Percentiles rank a stretch among this genome's conserved stretches.
Conservation (phyloP, 2,797 vertebrate species). For the Menidia menidia region DNA sequence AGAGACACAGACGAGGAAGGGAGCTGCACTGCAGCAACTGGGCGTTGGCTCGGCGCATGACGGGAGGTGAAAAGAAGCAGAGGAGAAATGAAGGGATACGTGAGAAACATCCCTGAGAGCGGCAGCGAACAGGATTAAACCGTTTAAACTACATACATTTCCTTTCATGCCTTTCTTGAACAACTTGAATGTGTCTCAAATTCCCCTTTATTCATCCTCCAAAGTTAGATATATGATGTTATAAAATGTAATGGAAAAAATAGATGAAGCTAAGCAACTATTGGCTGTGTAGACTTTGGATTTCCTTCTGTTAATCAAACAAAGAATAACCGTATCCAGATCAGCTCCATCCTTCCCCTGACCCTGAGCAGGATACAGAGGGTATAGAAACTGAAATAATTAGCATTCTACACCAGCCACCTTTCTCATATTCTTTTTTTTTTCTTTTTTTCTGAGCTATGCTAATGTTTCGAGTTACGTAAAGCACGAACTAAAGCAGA, state of each 20-base stretch:
- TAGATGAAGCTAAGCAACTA: not conserved
- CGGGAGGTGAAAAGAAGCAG: slow-evolving; percentile 40
- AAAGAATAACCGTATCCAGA: not conserved
- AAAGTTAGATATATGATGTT: not conserved
- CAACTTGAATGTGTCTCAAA: not conserved
- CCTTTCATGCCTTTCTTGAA: not conserved
- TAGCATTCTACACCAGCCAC: not conserved
- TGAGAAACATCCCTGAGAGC: slow-evolving; percentile 8
- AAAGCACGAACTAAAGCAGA: not conserved
- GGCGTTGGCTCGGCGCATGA: slow-evolving; percentile 71
- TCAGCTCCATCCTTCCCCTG: not conserved
- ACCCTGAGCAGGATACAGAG: not conserved
- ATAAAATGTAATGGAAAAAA: not conserved
- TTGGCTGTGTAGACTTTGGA: not conserved
- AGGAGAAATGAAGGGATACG: slow-evolving; percentile 21
- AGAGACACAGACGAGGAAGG: slow-evolving; percentile 56
- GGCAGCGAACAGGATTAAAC: not conserved
- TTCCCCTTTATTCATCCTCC: slow-evolving; percentile 3
- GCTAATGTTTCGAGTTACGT: not conserved
- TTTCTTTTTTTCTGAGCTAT: not conserved
- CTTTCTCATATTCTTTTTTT: not conserved
- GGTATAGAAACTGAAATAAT: not conserved
- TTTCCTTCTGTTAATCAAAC: not conserved
- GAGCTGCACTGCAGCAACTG: slow-evolving; percentile 83
- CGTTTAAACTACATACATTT: not conserved